Evolutionary conservation across 2,113 vertebrate genomes (phyloP), one percentile per base, ranked within the genome.

Genomic region (Tragelaphus buxtoni): DNA sequence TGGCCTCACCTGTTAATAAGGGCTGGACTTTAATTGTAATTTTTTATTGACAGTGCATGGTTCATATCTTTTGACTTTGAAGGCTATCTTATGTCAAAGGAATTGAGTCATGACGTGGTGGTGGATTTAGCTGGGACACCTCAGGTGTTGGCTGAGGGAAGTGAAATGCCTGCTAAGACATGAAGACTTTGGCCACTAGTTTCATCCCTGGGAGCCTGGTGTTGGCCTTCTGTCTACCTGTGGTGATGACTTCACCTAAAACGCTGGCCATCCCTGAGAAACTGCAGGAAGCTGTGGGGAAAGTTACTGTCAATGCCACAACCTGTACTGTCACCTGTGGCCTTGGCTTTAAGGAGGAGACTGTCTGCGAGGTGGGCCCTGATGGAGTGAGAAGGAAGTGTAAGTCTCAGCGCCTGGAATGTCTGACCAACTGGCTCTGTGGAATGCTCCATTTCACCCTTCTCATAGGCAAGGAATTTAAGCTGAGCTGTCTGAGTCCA

Each of bases 271-370:
- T 98, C 90, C 98, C 98, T 0, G 2, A 49, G 20, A 94, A 97
- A 51, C 79, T 98, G 49, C 92, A 82, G 22, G 32, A 97, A 0
- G 96, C 97, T 1, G 84, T 89, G 1, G 96, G 97, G 1, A 77
- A 87, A 92, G 93, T 99, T 0, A 12, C 97, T 0, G 82, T 98
- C 11, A 97, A 97, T 26, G 83, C 98, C 79, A 99, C 99, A 0
- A 49, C 98, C 39, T 99, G 99, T 96, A 99, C 99, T 10, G 95
- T 98, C 92, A 99, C 99, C 65, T 99, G 99, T 45, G 99, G 99
- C 16, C 97, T 99, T 32, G 99, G 99, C 3, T 35, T 99, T 32
- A 99, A 95, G 58, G 97, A 98, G 32, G 99, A 99, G 96, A 98
- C 95, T 2, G 18, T 98, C 17, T 99, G 99, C 2, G 98, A 96